Conservation (phyloP, 2,113 vertebrate species). For the Urocitellus parryii region DNA sequence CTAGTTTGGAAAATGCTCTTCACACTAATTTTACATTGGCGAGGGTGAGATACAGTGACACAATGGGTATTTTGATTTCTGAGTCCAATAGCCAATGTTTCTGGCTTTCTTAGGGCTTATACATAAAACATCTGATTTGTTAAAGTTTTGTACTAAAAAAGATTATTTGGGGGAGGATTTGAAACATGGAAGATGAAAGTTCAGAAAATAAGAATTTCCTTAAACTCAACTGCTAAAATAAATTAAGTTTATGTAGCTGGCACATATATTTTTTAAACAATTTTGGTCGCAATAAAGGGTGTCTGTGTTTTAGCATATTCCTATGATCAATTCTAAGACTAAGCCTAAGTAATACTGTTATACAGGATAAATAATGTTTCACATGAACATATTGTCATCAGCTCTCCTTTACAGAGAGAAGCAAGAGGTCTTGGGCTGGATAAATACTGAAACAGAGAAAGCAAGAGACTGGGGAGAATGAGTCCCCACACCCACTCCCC, state of each 20-base stretch:
- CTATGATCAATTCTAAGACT: constrained; percentile 56
- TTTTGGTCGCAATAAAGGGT: neutral
- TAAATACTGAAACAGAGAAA: neutral
- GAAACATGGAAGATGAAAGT: constrained; percentile 57
- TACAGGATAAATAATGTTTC: constrained; percentile 48
- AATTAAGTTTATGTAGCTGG: constrained; percentile 54
- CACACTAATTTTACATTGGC: constrained; percentile 33
- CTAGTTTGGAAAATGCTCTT: constrained; percentile 61
- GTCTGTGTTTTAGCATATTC: constrained; percentile 51
- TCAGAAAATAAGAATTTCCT: constrained; percentile 21
- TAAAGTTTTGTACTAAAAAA: constrained; percentile 26
- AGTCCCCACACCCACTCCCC: neutral
- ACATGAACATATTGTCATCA: constrained; percentile 22
- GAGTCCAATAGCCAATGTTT: neutral
- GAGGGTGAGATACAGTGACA: constrained; percentile 3
- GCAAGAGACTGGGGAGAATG: neutral
- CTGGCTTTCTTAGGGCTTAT: constrained; percentile 28
- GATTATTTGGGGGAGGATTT: neutral
- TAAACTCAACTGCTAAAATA: constrained; percentile 47
- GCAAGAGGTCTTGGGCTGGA: neutral
- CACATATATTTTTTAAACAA: neutral
- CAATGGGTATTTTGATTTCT: constrained; percentile 53
- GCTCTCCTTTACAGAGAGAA: neutral
- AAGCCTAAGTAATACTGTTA: constrained; percentile 35
- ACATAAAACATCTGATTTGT: constrained; percentile 46